Conservation (phyloP, 2,888 invertebrate species). For the Andrena praecox region DNA sequence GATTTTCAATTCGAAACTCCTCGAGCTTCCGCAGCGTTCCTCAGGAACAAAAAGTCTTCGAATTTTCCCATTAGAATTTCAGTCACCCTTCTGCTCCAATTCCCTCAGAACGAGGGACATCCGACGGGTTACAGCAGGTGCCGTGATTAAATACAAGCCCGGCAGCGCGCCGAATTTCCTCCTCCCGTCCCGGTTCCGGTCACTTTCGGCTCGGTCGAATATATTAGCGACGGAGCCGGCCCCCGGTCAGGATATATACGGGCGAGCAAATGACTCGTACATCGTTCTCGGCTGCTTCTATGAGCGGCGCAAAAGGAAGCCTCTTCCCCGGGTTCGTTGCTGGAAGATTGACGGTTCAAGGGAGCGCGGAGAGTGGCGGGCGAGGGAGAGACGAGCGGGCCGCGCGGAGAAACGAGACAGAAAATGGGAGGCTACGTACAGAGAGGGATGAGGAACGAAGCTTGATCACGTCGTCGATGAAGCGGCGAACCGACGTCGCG, state of each 20-base stretch:
- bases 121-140: conserved; percentile 17
- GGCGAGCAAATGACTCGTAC: conserved; percentile 32
- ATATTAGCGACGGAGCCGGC: conserved; percentile 25
- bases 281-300: conserved; percentile 42
- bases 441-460: conserved; percentile 60
- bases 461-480: conserved; percentile 67
- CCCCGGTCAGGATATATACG: conserved; percentile 20
- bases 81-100: conserved; percentile 20
- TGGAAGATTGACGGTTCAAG: conserved; percentile 53
- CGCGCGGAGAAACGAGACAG: conserved; percentile 40
- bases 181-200: conserved; percentile 26
- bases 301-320: conserved; percentile 46
- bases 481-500: conserved; percentile 66
- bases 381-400: conserved; percentile 5
- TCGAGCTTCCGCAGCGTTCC: neutral
- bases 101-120: conserved; percentile 6
- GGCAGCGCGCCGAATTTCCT: conserved; percentile 8
- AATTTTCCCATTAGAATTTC: neutral
- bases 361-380: neutral
- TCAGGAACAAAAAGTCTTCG: neutral
- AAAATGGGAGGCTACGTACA: conserved; percentile 26
- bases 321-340: conserved; percentile 42
- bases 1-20: neutral
- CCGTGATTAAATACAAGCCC: conserved; percentile 44
- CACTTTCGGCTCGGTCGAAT: conserved; percentile 44